Conservation (phyloP, 2,113 vertebrate species). For the Macquaria australasica region DNA sequence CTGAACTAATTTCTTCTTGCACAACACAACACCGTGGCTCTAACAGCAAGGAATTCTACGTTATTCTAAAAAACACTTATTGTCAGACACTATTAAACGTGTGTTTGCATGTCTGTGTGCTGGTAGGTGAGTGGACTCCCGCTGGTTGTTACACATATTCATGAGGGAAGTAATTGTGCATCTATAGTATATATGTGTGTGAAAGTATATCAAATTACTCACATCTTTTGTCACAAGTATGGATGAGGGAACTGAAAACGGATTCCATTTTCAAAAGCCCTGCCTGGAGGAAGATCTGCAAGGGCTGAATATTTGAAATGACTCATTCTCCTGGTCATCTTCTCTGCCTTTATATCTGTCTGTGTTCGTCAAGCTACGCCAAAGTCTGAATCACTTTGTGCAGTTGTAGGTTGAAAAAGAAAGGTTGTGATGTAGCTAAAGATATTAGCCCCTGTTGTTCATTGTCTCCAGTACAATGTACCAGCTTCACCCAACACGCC, state of each 20-base stretch:
- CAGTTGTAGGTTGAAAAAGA: too few relatives aligned
- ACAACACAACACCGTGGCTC: background rate
- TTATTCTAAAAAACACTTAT: background rate
- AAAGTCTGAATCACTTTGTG: slow-evolving; percentile 1
- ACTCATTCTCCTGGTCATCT: slow-evolving; percentile 45
- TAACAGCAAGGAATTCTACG: background rate
- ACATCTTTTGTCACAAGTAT: slow-evolving; percentile 3
- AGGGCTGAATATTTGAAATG: slow-evolving; percentile 50
- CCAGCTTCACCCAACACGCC: background rate
- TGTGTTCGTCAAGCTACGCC: background rate
- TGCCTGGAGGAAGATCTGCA: slow-evolving; percentile 44
- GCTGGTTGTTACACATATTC: background rate
- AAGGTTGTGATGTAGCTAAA: slow-evolving; percentile 3
- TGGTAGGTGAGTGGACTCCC: background rate
- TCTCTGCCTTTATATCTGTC: background rate
- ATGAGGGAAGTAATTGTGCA: background rate
- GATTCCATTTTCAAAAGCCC: slow-evolving; percentile 28
- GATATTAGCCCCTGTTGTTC: slow-evolving; percentile 16
- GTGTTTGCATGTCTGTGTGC: background rate
- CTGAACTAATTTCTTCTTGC: slow-evolving; percentile 20
- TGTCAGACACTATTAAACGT: slow-evolving; percentile 3
- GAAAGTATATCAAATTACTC: background rate
- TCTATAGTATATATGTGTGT: background rate
- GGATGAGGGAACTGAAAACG: slow-evolving; percentile 20
- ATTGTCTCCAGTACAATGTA: background rate